A percentile compares a stretch with the other conserved stretches of the same genome.
Conservation (phyloP, 2,113 vertebrate species). For the Ahaetulla prasina region DNA sequence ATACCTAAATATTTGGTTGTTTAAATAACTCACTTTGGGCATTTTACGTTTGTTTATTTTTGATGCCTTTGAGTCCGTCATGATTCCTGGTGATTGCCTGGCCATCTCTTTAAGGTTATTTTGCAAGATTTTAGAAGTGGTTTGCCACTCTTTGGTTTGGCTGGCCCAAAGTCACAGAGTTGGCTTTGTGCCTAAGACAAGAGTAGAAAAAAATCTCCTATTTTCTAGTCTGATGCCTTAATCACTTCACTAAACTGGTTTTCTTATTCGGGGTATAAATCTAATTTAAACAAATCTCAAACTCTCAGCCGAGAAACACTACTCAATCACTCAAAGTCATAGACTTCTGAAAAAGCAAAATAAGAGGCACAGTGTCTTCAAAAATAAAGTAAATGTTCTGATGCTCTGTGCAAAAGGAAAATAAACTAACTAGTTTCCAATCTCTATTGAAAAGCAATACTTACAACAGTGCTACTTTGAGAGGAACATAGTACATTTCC, state of each 20-base stretch:
- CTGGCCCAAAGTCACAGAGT: not conserved
- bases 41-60: not conserved
- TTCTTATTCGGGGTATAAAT: not conserved
- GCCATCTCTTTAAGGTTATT: not conserved
- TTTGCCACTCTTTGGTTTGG: not conserved
- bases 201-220: not conserved
- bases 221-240: not conserved
- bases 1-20: not conserved
- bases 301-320: not conserved
- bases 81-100: not conserved
- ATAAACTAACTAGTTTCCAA: not conserved
- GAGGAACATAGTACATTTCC: constrained; percentile 92
- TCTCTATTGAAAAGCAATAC: constrained; percentile 57
- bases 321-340: not conserved
- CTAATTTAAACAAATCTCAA: not conserved
- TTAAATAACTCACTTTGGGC: not conserved
- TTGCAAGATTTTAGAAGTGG: not conserved
- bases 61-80: not conserved
- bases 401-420: not conserved
- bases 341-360: not conserved
- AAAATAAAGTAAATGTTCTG: not conserved
- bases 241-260: not conserved
- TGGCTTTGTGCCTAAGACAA: not conserved
- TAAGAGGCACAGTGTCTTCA: not conserved
- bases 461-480: constrained; percentile 96